Conservation (phyloP, 2,888 invertebrate species). For the Acleris laterana region DNA sequence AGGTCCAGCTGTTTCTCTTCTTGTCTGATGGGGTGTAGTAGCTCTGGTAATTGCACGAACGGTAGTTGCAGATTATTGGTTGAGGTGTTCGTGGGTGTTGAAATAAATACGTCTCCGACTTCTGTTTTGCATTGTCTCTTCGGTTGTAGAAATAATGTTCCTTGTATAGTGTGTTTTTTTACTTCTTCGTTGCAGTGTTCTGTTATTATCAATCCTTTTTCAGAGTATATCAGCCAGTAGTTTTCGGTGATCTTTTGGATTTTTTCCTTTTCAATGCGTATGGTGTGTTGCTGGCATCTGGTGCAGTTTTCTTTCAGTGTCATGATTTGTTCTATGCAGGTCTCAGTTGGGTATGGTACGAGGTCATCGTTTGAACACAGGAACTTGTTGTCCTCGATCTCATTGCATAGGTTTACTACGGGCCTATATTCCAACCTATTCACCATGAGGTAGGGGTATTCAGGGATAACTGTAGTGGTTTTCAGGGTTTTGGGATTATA, state of each 20-base stretch:
- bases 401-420: slow-evolving; percentile 25
- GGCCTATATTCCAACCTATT: slow-evolving; percentile 32
- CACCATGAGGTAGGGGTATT: slow-evolving; percentile 28
- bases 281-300: slow-evolving; percentile 23
- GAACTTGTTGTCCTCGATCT: slow-evolving; percentile 25
- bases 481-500: not conserved
- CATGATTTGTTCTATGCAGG: slow-evolving; percentile 36
- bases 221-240: slow-evolving; percentile 11
- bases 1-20: not conserved
- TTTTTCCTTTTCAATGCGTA: not conserved
- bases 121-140: slow-evolving; percentile 2
- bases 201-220: slow-evolving; percentile 2
- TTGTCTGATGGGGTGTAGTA: not conserved
- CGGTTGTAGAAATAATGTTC: slow-evolving; percentile 12
- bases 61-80: slow-evolving; percentile 2
- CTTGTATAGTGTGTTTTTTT: slow-evolving; percentile 7
- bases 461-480: slow-evolving; percentile 1
- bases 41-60: not conserved
- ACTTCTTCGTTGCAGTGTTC: slow-evolving; percentile 16
- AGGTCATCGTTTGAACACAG: slow-evolving; percentile 12
- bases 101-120: not conserved
- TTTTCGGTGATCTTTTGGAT: not conserved
- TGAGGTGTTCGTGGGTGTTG: not conserved
- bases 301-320: slow-evolving; percentile 23
- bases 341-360: slow-evolving; percentile 5